Conservation (phyloP, 2,888 invertebrate species). For the Eueremaeus valkanovi region DNA sequence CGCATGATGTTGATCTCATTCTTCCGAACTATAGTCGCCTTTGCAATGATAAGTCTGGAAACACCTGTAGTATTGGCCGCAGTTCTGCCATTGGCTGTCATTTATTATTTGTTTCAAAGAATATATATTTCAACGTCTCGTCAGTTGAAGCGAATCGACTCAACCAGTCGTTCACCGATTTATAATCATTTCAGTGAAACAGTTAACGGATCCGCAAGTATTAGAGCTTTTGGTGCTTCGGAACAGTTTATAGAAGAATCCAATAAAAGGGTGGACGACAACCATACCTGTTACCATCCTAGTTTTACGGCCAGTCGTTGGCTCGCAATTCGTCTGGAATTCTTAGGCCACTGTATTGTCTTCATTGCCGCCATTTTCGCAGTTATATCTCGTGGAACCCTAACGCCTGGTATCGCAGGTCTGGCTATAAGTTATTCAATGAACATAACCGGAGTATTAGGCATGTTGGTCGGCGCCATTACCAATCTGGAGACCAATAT, state of each 20-base stretch:
- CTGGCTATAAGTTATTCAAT: conserved; percentile 57
- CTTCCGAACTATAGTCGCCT: conserved; percentile 44
- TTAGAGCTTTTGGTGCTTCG: conserved; percentile 50
- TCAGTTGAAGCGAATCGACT: conserved; percentile 87
- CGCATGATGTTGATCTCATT: conserved; percentile 45
- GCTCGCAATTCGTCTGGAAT: conserved; percentile 55
- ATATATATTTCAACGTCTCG: conserved; percentile 91
- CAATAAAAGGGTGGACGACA: conserved; percentile 57
- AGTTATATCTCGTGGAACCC: conserved; percentile 53
- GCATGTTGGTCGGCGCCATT: conserved; percentile 38
- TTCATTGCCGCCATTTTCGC: conserved; percentile 60
- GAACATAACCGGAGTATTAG: conserved; percentile 38
- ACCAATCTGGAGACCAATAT: conserved; percentile 43
- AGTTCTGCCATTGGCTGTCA: conserved; percentile 50
- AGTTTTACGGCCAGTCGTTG: conserved; percentile 51
- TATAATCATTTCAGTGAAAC: conserved; percentile 77
- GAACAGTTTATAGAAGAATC: conserved; percentile 55
- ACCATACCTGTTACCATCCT: conserved; percentile 51
- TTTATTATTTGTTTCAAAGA: conserved; percentile 56
- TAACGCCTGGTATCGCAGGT: conserved; percentile 64
- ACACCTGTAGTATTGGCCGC: conserved; percentile 52
- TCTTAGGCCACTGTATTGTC: conserved; percentile 59
- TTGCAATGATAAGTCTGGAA: conserved; percentile 50
- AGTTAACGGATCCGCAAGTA: conserved; percentile 55
- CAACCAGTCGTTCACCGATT: conserved; percentile 88